phyloP scores from a whole-genome alignment of 1,140 invertebrate genomes.

The Forficula auricularia region DNA sequence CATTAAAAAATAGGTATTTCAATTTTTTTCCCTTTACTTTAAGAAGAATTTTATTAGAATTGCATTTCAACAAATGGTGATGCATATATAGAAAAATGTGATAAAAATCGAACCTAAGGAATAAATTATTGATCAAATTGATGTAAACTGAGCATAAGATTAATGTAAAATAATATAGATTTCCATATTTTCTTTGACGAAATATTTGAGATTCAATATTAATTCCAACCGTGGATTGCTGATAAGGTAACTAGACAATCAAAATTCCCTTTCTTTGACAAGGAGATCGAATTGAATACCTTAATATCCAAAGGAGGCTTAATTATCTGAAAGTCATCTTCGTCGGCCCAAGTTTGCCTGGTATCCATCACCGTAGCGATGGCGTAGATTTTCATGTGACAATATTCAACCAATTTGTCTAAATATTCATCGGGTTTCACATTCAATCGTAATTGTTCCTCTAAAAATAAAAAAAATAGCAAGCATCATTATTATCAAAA shows the following conservation, averaged over 20 bases:
- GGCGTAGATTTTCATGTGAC: conserved; percentile 51
- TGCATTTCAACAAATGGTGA: neutral
- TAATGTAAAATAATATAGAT: too few relatives aligned
- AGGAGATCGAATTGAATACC: too few relatives aligned
- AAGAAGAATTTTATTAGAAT: neutral
- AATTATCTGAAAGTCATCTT: conserved; percentile 53
- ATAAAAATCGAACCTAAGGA: neutral
- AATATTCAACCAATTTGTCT: conserved; percentile 53
- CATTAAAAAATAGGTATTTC: neutral
- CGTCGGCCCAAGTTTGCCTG: conserved; percentile 52
- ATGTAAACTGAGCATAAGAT: too few relatives aligned
- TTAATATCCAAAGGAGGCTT: conserved; percentile 47
- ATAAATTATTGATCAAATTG: too few relatives aligned
- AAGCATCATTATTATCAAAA: conserved; percentile 4
- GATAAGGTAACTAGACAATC: too few relatives aligned
- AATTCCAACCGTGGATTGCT: too few relatives aligned
- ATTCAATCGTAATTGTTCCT: conserved; percentile 36
- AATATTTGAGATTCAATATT: too few relatives aligned
- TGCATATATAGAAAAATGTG: conserved; percentile 1
- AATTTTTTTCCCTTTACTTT: neutral
- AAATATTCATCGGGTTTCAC: conserved; percentile 45
- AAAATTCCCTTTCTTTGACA: too few relatives aligned
- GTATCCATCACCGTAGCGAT: conserved; percentile 53
- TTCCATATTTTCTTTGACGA: too few relatives aligned
- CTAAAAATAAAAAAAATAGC: conserved; percentile 24